These are phyloP conservation scores for Microctenopoma lineatum DNA, from an alignment of 2,797 vertebrate genomes.

Conservation along the genomic window DNA sequence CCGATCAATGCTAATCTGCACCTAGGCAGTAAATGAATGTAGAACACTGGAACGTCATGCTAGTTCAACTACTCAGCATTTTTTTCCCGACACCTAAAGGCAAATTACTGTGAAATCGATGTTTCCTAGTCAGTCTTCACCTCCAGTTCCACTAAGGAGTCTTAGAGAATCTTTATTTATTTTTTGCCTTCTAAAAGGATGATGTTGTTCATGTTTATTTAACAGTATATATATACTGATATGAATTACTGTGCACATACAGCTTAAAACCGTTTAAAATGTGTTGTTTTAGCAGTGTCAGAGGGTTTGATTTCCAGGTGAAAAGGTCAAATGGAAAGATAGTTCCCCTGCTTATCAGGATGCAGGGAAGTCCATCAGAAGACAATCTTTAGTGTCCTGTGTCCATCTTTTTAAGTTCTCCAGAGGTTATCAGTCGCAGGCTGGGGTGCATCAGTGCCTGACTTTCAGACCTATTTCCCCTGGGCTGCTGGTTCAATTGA, in stretches of 20 bases:
- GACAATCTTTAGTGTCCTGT: constrained; percentile 6
- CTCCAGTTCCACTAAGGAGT: constrained; percentile 32
- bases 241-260: constrained; percentile 13
- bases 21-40: constrained; percentile 76
- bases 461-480: constrained; percentile 59
- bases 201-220: constrained; percentile 48
- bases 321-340: not conserved
- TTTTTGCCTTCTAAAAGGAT: constrained; percentile 34
- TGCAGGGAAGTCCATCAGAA: constrained; percentile 41
- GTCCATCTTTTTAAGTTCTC: constrained; percentile 32
- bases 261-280: not conserved
- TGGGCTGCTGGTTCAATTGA: constrained; percentile 54
- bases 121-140: constrained; percentile 45
- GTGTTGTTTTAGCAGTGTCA: constrained; percentile 8
- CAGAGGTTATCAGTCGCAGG: constrained; percentile 42
- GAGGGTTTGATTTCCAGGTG: constrained; percentile 3
- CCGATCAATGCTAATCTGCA: constrained; percentile 77
- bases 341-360: not conserved
- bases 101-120: constrained; percentile 80
- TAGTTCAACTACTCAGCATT: constrained; percentile 71
- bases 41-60: constrained; percentile 55
- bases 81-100: constrained; percentile 73
- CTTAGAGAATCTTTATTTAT: constrained; percentile 36
- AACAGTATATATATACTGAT: constrained; percentile 7
- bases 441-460: constrained; percentile 49